These are phyloP conservation scores for Tyrannus savana DNA, from an alignment of 2,113 vertebrate genomes.

Conservation along the genomic window DNA sequence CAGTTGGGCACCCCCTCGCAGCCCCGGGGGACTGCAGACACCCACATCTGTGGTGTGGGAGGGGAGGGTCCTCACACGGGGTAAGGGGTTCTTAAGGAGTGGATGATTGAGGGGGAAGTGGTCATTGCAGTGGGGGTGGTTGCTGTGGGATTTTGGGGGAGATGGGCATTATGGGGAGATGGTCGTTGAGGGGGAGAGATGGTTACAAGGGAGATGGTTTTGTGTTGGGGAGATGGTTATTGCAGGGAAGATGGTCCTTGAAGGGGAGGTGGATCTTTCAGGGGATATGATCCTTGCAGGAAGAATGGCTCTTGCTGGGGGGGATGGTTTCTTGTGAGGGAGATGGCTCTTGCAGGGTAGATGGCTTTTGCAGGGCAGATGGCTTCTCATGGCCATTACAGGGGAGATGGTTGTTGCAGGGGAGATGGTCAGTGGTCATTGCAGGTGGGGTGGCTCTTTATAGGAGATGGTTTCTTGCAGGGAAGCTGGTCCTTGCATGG, in stretches of 20 bases:
- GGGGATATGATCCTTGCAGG: neutral
- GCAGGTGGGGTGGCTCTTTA: neutral
- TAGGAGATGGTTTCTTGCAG: neutral
- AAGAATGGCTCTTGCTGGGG: neutral
- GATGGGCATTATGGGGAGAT: neutral
- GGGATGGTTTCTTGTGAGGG: neutral
- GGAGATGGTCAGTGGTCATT: neutral
- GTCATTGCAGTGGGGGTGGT: rapidly evolving
- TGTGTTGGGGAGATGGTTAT: neutral
- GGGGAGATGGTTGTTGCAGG: neutral
- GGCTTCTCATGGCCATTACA: neutral
- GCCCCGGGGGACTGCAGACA: rapidly evolving
- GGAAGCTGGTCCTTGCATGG: neutral
- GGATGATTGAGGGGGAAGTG: neutral
- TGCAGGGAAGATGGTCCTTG: neutral
- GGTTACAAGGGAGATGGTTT: neutral
- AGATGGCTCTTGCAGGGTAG: neutral
- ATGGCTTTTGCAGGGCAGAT: neutral
- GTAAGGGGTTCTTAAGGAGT: neutral
- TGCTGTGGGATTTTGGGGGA: rapidly evolving
- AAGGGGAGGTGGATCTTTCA: neutral
- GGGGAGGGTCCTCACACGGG: neutral
- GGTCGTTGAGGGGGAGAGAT: neutral
- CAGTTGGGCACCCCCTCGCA: rapidly evolving
- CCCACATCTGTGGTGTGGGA: neutral